Percentiles rank a stretch among this genome's conserved stretches.
Evolutionary conservation across 64 coral and sea anemone genomes (phyloP).

Genomic region (Actinia tenebrosa): DNA sequence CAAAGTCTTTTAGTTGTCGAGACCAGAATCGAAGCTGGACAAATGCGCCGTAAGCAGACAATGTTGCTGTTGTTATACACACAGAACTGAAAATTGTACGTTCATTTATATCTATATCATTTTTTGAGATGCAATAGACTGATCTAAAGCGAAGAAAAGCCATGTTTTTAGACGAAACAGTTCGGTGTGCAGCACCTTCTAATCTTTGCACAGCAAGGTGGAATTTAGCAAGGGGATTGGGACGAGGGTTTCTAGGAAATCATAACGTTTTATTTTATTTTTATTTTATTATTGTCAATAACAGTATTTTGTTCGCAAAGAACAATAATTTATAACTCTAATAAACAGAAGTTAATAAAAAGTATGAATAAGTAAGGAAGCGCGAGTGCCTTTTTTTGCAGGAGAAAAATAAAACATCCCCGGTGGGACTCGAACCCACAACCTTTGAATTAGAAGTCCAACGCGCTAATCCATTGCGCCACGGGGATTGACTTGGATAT

Average conservation of each 20-base stretch:
- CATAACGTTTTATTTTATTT: background rate
- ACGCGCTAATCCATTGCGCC: slow-evolving; percentile 27
- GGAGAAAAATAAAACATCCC: slow-evolving; percentile 4
- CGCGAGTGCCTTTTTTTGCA: background rate
- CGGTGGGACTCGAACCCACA: slow-evolving; percentile 27
- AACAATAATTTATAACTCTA: background rate
- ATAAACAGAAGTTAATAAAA: background rate
- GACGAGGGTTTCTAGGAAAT: background rate
- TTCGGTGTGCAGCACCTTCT: background rate
- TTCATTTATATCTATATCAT: slow-evolving; percentile 13
- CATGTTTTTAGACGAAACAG: slow-evolving; percentile 19
- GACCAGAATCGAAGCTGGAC: slow-evolving; percentile 58
- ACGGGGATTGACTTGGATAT: background rate
- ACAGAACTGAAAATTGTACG: slow-evolving; percentile 46
- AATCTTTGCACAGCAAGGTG: background rate
- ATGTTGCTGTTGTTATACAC: slow-evolving; percentile 60
- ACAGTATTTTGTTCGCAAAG: background rate
- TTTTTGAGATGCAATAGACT: slow-evolving; percentile 56
- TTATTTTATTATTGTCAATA: background rate
- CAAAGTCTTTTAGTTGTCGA: background rate
- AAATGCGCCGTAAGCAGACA: slow-evolving; percentile 70
- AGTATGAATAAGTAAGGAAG: background rate
- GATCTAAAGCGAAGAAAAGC: slow-evolving; percentile 65
- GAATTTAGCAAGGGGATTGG: background rate
- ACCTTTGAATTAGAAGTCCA: slow-evolving; percentile 28